Base-by-base conservation (phyloP, 1,140 invertebrate genomes). In the Pseudobourletiella spinata region DNA sequence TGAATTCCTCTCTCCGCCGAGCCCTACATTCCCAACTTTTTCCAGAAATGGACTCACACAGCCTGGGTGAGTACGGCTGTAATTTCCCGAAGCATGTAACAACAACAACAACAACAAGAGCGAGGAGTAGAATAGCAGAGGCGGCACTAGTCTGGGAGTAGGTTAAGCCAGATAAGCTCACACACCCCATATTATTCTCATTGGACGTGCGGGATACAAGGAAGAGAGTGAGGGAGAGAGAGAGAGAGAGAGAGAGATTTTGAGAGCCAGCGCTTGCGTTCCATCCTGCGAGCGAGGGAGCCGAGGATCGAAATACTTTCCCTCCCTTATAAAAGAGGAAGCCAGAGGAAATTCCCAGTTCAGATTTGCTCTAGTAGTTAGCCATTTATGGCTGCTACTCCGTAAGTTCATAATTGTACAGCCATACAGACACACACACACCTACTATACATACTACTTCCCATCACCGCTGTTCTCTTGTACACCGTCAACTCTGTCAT, bases 351-450 rank as follows among this genome's bases (percentile, higher is more conserved):
- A 54, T 59, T 58, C 50, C 51, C 52, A 59, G 54, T 59, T 68
- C 60, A 68, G 66, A 68, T 59, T 60, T 65, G 29, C 20, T 50
- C 55, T 59, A 63, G 66, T 67, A 68, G 66, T 68, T 68, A 68
- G 66, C 66, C 66, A 59, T 63, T 50, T 55, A 68, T 65, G 66
- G 66, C 66, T 68, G 59, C 66, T 68, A 59, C 66, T 67, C 25
- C 26, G 57, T 56, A 26, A 3, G 6, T 54, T 56, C 54, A n/a
- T 39, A 39, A n/a, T n/a, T n/a, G n/a, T n/a, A n/a, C n/a, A n/a
- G n/a, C n/a, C n/a, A n/a, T n/a, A n/a, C n/a, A n/a, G n/a, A n/a
- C n/a, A n/a, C n/a, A n/a, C n/a, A n/a, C n/a, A n/a, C n/a, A n/a
- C n/a, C n/a, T n/a, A n/a, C n/a, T n/a, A n/a, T n/a, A n/a, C n/a